These are phyloP conservation scores for Phalera bucephala DNA, from an alignment of 2,888 invertebrate species.

Conservation along the genomic window DNA sequence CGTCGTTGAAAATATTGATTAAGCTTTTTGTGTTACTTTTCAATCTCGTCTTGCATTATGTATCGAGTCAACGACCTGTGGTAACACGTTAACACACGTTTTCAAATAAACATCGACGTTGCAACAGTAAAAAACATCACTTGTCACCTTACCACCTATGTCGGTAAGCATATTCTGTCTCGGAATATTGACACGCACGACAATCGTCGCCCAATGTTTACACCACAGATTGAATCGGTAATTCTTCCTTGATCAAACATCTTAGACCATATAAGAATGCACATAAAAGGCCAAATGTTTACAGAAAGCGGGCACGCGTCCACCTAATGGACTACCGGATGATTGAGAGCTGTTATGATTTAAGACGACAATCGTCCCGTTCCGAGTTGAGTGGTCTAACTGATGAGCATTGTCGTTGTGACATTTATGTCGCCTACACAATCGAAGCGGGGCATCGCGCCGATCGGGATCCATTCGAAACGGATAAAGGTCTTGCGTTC, in stretches of 20 bases:
- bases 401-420: slow-evolving; percentile 62
- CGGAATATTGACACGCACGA: slow-evolving; percentile 49
- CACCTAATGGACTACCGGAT: slow-evolving; percentile 46
- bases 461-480: slow-evolving; percentile 41
- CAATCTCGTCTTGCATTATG: slow-evolving; percentile 35
- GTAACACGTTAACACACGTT: slow-evolving; percentile 32
- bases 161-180: slow-evolving; percentile 49
- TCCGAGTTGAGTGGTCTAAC: slow-evolving; percentile 50
- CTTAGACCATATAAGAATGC: slow-evolving; percentile 40
- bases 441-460: slow-evolving; percentile 54
- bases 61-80: slow-evolving; percentile 37
- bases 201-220: slow-evolving; percentile 44
- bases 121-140: slow-evolving; percentile 42
- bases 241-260: slow-evolving; percentile 38
- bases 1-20: slow-evolving; percentile 63
- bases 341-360: slow-evolving; percentile 64
- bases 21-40: slow-evolving; percentile 51
- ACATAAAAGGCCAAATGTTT: slow-evolving; percentile 53
- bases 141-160: slow-evolving; percentile 53
- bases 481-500: slow-evolving; percentile 37
- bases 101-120: slow-evolving; percentile 34
- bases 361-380: slow-evolving; percentile 43
- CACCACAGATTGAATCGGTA: slow-evolving; percentile 58
- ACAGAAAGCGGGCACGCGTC: slow-evolving; percentile 58
- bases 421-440: slow-evolving; percentile 65